Conservation (phyloP, 2,113 vertebrate species). For the Callospermophilus lateralis region DNA sequence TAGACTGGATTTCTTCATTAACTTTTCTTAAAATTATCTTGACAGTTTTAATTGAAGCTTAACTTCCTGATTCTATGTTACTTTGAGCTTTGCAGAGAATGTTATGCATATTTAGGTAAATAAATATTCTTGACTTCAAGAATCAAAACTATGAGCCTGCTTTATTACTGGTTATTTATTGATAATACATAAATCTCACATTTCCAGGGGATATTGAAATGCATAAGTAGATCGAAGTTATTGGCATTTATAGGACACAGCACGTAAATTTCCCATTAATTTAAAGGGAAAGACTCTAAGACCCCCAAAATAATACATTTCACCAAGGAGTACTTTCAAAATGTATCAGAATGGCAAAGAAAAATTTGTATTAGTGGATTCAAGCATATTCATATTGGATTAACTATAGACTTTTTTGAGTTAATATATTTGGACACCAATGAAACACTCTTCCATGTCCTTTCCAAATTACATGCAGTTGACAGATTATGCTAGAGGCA, state of each 20-base stretch:
- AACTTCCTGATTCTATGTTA: not conserved
- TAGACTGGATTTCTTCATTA: not conserved
- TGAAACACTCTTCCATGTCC: not conserved
- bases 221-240: not conserved
- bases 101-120: not conserved
- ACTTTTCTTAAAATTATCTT: not conserved
- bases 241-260: not conserved
- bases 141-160: not conserved
- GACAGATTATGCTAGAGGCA: constrained; percentile 34
- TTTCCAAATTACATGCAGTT: constrained; percentile 35
- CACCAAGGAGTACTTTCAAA: not conserved
- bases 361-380: not conserved
- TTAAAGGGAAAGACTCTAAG: not conserved
- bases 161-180: not conserved
- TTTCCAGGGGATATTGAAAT: not conserved
- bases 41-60: not conserved
- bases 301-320: not conserved
- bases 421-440: constrained; percentile 14
- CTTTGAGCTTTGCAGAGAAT: not conserved
- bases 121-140: not conserved
- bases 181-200: not conserved
- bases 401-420: constrained; percentile 28
- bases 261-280: not conserved
- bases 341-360: not conserved
- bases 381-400: constrained; percentile 1